Conservation (phyloP, 2,113 vertebrate species). For the Camelus dromedarius region DNA sequence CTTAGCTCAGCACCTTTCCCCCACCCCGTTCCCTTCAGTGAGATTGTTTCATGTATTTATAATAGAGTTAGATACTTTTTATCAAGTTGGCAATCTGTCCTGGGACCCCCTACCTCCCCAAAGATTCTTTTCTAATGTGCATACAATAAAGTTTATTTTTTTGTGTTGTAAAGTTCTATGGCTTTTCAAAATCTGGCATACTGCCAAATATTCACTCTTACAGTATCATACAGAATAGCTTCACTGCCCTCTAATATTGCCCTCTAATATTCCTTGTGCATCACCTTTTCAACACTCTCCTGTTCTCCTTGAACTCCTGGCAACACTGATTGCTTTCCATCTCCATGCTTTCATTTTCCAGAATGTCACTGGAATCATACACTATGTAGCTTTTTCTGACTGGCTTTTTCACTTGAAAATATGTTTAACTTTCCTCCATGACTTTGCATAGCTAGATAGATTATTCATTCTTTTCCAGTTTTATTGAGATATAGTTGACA, state of each 20-base stretch:
- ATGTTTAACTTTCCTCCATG: too few species aligned
- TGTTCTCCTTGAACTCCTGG: background rate
- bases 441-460: background rate
- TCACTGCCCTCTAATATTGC: background rate
- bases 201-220: too few species aligned
- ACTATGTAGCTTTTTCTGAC: background rate
- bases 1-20: background rate
- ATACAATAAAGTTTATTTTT: background rate
- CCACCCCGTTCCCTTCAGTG: background rate
- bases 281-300: background rate
- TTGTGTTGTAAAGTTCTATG: too few species aligned
- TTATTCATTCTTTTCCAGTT: background rate
- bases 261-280: background rate
- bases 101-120: background rate
- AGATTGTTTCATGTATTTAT: background rate
- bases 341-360: background rate
- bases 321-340: background rate
- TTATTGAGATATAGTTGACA: background rate
- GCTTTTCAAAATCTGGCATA: too few species aligned
- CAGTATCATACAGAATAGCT: background rate
- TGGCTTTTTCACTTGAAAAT: background rate
- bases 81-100: background rate
- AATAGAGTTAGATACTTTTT: background rate
- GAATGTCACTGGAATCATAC: background rate
- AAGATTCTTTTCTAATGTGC: background rate